Evolutionary conservation across 2,888 invertebrate species (phyloP).

Genomic region (Rhodophaea formosa): DNA sequence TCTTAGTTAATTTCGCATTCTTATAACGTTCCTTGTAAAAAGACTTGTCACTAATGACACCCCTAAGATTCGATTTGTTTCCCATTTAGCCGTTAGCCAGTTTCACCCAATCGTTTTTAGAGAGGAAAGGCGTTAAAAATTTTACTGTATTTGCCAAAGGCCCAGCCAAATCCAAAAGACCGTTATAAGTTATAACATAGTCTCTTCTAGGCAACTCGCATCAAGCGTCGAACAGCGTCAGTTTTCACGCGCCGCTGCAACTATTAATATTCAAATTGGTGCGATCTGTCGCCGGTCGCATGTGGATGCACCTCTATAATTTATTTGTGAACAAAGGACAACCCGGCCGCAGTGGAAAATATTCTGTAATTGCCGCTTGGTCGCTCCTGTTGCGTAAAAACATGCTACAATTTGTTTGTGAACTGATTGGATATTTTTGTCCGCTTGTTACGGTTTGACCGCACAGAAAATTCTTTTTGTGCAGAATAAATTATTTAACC

Average conservation of each 20-base stretch:
- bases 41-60: too few relatives aligned
- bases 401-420: constrained; percentile 4
- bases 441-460: not conserved
- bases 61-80: too few relatives aligned
- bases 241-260: constrained; percentile 73
- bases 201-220: constrained; percentile 34
- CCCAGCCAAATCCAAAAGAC: too few relatives aligned
- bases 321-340: constrained; percentile 55
- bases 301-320: constrained; percentile 59
- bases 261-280: constrained; percentile 79
- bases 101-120: too few relatives aligned
- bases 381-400: constrained; percentile 19
- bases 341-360: constrained; percentile 42
- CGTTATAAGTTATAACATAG: too few relatives aligned
- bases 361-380: constrained; percentile 38
- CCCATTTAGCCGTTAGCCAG: too few relatives aligned
- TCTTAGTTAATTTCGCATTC: too few relatives aligned
- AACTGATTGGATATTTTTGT: constrained; percentile 12
- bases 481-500: too few relatives aligned
- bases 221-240: constrained; percentile 45
- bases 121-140: too few relatives aligned
- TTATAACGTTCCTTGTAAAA: too few relatives aligned
- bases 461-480: not conserved
- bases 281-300: constrained; percentile 68
- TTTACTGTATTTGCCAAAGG: too few relatives aligned